Evolutionary conservation across 2,113 vertebrate genomes (phyloP), one percentile per base, ranked within the genome.

Genomic region (Conger conger): DNA sequence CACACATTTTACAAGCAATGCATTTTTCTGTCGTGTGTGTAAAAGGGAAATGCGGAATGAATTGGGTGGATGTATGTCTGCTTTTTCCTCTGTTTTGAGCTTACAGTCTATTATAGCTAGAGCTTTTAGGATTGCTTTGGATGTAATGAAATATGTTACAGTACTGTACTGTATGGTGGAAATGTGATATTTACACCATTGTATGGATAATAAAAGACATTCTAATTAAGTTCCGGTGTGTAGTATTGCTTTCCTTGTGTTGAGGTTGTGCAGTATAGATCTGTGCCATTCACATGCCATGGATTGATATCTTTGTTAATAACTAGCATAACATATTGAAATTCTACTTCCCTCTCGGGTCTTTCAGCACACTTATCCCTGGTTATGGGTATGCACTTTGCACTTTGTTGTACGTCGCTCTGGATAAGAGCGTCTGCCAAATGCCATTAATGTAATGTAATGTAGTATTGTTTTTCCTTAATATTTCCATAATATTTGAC

Each of bases 131-230:
- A 30, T 73, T 73, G 68, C 68, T 73, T n/a, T 33, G 11, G 68
- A 30, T 73, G 68, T 33, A 73, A 73, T 73, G n/a, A 73, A 73
- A 73, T 73, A 11, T 73, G 13, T 33, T 8, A 1, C 20, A 9
- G 30, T 73, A 33, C 23, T 33, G 68, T 73, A 73, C 68, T 73
- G 68, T 73, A 73, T 73, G 68, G 68, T 73, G 68, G 68, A 73
- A 73, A 73, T 30, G 11, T 73, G 68, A 73, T 33, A 73, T 73
- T 73, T 73, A n/a, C n/a, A 73, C 68, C n/a, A 73, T 73, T 73
- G 68, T 73, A 73, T 30, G 68, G 68, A 73, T 73, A 73, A 73
- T 73, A 73, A 73, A 73, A 73, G 68, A 27, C 68, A 33, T 73
- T 73, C 68, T 73, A 73, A 73, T 73, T 73, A 73, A 4, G n/a